Conservation (phyloP, 2,888 invertebrate species). For the Anticlea derivata region DNA sequence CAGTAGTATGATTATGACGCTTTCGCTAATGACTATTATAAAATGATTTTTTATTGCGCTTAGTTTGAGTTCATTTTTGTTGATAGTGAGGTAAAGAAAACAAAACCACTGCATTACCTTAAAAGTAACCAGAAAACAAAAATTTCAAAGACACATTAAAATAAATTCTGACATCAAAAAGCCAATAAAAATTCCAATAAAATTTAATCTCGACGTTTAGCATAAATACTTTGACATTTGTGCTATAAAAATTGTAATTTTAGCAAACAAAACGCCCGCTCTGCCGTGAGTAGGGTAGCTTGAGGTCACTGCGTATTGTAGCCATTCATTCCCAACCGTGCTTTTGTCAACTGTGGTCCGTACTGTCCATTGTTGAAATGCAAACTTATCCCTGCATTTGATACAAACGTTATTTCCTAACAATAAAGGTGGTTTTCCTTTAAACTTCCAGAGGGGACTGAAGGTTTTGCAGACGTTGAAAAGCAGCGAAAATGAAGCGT, state of each 20-base stretch:
- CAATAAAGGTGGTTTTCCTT: constrained; percentile 32
- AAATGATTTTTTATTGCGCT: no score
- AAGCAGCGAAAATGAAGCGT: constrained; percentile 61
- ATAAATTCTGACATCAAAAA: constrained; percentile 2
- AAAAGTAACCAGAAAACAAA: background rate
- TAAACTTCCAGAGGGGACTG: background rate
- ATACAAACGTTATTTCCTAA: constrained; percentile 6
- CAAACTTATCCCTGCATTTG: constrained; percentile 21
- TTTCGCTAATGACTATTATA: no score
- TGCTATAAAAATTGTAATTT: constrained; percentile 35
- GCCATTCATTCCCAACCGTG: constrained; percentile 38
- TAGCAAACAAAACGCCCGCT: constrained; percentile 34
- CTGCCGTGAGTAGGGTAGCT: constrained; percentile 27
- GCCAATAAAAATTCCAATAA: constrained; percentile 17
- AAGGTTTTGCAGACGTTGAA: constrained; percentile 36
- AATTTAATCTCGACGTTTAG: constrained; percentile 3
- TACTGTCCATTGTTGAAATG: constrained; percentile 34
- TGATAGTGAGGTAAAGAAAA: no score
- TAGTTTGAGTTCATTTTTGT: no score
- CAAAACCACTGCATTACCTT: background rate
- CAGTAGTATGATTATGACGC: no score
- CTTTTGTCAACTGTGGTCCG: constrained; percentile 36
- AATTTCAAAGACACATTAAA: constrained; percentile 1
- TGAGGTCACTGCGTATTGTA: constrained; percentile 33
- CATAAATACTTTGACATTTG: constrained; percentile 28